Percentiles rank a stretch among this genome's conserved stretches.
Conservation (phyloP, 1,140 invertebrate species). For the Bombus vancouverensis region DNA sequence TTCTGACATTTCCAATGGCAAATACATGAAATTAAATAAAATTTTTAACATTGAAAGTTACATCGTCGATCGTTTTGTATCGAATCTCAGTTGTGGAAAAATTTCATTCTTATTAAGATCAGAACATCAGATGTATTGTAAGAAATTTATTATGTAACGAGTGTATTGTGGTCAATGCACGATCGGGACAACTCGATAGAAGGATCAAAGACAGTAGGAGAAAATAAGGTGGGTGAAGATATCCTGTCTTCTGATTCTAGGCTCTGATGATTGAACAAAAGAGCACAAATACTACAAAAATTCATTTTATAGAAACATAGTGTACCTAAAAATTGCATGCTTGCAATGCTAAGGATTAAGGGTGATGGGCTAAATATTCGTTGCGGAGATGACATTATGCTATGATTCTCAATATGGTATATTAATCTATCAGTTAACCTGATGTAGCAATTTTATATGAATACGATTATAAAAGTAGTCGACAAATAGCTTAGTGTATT, state of each 20-base stretch:
- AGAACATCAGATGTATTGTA: slow-evolving; percentile 54
- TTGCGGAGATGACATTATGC: slow-evolving; percentile 65
- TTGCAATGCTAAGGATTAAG: slow-evolving; percentile 77
- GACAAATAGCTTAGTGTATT: not conserved
- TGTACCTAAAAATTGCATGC: slow-evolving; percentile 79
- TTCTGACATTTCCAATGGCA: slow-evolving; percentile 36
- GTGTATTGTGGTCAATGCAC: slow-evolving; percentile 66
- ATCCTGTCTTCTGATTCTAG: slow-evolving; percentile 74
- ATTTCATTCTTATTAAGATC: slow-evolving; percentile 35
- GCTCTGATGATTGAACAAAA: slow-evolving; percentile 52
- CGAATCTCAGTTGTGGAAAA: slow-evolving; percentile 39
- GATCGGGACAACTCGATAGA: slow-evolving; percentile 62
- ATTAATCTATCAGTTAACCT: not conserved
- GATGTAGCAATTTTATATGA: not conserved
- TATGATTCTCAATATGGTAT: slow-evolving; percentile 7
- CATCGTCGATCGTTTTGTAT: slow-evolving; percentile 43
- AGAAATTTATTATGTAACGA: slow-evolving; percentile 54
- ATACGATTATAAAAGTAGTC: not conserved
- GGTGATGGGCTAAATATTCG: slow-evolving; percentile 77
- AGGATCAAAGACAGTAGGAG: slow-evolving; percentile 70
- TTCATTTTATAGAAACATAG: slow-evolving; percentile 67
- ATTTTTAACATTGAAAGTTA: slow-evolving; percentile 18
- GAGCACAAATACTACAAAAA: slow-evolving; percentile 56
- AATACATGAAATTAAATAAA: slow-evolving; percentile 33
- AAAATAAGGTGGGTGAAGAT: slow-evolving; percentile 80